Percentiles rank a stretch among this genome's conserved stretches.
These are phyloP conservation scores for Platyura marginata DNA, from an alignment of 1,140 invertebrate species.

Conservation along the genomic window DNA sequence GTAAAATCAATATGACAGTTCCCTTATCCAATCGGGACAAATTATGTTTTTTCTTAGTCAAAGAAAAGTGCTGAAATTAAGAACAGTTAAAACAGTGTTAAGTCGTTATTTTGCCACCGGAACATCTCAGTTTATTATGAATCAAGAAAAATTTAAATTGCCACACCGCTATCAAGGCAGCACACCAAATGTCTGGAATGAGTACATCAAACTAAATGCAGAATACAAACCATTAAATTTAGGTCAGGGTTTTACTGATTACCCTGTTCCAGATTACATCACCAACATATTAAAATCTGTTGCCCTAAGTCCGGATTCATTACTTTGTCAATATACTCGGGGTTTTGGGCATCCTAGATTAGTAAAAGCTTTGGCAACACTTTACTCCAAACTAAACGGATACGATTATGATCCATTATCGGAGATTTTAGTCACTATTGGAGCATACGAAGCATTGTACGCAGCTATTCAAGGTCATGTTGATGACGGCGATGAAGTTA, in stretches of 20 bases:
- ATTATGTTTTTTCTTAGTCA: too few species aligned
- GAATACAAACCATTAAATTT: conserved; percentile 87
- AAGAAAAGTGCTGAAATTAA: too few species aligned
- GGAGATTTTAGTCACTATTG: conserved; percentile 75
- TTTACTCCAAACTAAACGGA: conserved; percentile 67
- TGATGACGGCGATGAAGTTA: conserved; percentile 74
- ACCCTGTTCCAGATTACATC: conserved; percentile 68
- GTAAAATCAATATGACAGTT: too few species aligned
- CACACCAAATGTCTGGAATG: conserved; percentile 39
- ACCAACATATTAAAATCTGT: conserved; percentile 55
- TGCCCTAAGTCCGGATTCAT: conserved; percentile 44
- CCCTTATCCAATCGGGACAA: too few species aligned
- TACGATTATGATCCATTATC: conserved; percentile 56
- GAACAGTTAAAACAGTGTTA: too few species aligned
- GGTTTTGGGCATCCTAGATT: conserved; percentile 81
- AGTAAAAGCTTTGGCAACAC: conserved; percentile 61
- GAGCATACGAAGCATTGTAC: conserved; percentile 87
- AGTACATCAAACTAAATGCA: conserved; percentile 75
- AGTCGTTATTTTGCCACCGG: too few species aligned
- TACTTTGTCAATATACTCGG: conserved; percentile 82
- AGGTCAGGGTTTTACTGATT: conserved; percentile 96
- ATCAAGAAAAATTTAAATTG: conserved; percentile 36
- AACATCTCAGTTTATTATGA: too few species aligned
- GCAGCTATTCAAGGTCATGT: conserved; percentile 70
- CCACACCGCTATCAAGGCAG: conserved; percentile 36